These are phyloP conservation scores for Phenganax subtilis DNA, from an alignment of 92 coral and sea anemone species.

Conservation along the genomic window DNA sequence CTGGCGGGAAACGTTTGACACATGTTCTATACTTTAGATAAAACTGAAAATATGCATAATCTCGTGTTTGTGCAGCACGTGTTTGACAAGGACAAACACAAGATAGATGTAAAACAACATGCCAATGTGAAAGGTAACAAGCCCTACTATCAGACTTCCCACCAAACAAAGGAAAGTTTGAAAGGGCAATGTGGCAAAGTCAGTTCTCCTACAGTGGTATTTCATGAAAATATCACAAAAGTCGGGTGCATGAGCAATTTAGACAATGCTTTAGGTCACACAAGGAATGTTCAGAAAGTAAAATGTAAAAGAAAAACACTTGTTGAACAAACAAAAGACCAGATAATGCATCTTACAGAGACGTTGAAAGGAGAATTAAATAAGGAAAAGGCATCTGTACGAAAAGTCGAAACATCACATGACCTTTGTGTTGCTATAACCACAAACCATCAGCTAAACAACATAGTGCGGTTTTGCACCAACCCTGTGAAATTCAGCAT, in stretches of 20 bases:
- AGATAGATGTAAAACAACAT: constrained; percentile 37
- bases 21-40: neutral
- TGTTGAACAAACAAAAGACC: neutral
- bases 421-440: constrained; percentile 53
- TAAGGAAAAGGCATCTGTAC: constrained; percentile 14
- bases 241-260: too few species aligned
- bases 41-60: too few species aligned
- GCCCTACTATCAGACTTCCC: constrained; percentile 46
- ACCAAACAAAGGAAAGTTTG: constrained; percentile 27
- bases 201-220: neutral
- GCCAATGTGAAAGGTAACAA: constrained; percentile 28
- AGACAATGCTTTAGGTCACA: neutral
- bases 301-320: neutral
- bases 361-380: neutral
- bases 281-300: neutral
- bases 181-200: constrained; percentile 13
- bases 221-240: neutral
- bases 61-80: constrained; percentile 46
- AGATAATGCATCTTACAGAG: neutral
- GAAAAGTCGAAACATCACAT: constrained; percentile 40
- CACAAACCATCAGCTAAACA: constrained; percentile 50
- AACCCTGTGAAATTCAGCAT: constrained; percentile 48
- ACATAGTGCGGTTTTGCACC: constrained; percentile 44
- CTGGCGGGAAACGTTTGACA: too few species aligned
- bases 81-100: constrained; percentile 41